Evolutionary conservation across 2,888 invertebrate species (phyloP).

Genomic region (Dasypogon diadema): DNA sequence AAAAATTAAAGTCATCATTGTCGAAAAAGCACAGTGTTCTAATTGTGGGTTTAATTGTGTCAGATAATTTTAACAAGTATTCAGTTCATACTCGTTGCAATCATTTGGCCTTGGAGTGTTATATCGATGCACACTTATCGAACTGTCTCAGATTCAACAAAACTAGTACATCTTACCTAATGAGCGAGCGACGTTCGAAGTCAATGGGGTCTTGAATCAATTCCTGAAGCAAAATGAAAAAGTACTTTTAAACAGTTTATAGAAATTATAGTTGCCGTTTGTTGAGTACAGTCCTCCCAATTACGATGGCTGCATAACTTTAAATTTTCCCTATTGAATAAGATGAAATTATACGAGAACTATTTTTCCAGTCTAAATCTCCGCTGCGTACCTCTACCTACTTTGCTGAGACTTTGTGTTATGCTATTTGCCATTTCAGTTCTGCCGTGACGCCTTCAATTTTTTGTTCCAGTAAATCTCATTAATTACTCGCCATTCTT

Average conservation of each 20-base stretch:
- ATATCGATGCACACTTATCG: too few species aligned
- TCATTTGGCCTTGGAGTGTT: too few species aligned
- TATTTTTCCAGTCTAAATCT: conserved; percentile 43
- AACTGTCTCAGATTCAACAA: too few species aligned
- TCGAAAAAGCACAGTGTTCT: too few species aligned
- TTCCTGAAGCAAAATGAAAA: too few species aligned
- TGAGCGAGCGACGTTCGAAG: too few species aligned
- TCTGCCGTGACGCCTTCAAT: conserved; percentile 39
- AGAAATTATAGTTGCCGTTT: background rate
- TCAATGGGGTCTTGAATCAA: too few species aligned
- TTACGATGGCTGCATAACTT: conserved; percentile 7
- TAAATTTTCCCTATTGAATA: conserved; percentile 8
- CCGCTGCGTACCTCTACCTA: conserved; percentile 18
- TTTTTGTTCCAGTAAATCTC: conserved; percentile 30
- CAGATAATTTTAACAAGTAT: too few species aligned
- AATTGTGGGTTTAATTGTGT: background rate
- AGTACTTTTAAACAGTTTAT: background rate
- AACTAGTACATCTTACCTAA: too few species aligned
- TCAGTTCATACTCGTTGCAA: too few species aligned
- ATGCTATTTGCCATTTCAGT: conserved; percentile 11
- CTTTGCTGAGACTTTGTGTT: background rate
- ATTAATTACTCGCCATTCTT: conserved; percentile 23
- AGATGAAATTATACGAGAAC: background rate
- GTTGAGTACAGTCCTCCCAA: too few species aligned
- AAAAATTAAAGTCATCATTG: too few species aligned